phyloP scores from a whole-genome alignment of 2,888 invertebrate genomes.

The Cryptus viduatorius region DNA sequence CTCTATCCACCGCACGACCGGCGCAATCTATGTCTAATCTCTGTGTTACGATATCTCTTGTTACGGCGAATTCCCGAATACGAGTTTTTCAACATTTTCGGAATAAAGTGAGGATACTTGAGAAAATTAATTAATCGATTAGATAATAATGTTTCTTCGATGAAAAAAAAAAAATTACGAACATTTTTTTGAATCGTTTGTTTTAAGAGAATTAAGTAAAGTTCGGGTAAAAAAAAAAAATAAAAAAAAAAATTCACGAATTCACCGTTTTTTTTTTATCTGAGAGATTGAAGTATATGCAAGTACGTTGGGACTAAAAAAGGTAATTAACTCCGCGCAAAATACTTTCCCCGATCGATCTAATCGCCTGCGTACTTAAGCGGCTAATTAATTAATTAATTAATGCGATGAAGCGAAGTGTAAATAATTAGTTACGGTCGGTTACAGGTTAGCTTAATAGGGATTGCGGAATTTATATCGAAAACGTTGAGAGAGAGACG shows the following conservation, averaged over 20 bases:
- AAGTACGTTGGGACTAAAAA: too few relatives aligned
- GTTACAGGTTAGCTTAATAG: conserved; percentile 27
- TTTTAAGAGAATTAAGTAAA: too few relatives aligned
- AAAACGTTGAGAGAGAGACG: conserved; percentile 4
- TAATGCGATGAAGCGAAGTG: conserved; percentile 43
- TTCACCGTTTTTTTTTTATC: too few relatives aligned
- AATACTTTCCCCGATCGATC: background rate
- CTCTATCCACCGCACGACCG: background rate
- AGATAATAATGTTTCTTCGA: too few relatives aligned
- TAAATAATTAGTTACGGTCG: conserved; percentile 38
- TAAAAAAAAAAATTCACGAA: too few relatives aligned
- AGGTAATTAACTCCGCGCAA: background rate
- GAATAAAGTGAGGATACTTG: too few relatives aligned
- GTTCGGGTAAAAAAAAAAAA: too few relatives aligned
- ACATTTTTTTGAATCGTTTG: too few relatives aligned
- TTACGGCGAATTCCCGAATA: background rate
- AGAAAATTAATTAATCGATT: too few relatives aligned
- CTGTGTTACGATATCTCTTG: background rate
- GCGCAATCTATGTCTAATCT: conserved; percentile 41
- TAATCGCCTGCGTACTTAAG: conserved; percentile 5
- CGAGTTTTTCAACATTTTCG: background rate
- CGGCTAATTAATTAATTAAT: conserved; percentile 39
- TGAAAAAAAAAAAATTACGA: too few relatives aligned
- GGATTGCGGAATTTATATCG: conserved; percentile 54
- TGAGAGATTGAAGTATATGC: too few relatives aligned